A percentile compares a stretch with the other conserved stretches of the same genome.
These are phyloP conservation scores for Acleris sparsana DNA, from an alignment of 2,888 invertebrate genomes.

Conservation along the genomic window DNA sequence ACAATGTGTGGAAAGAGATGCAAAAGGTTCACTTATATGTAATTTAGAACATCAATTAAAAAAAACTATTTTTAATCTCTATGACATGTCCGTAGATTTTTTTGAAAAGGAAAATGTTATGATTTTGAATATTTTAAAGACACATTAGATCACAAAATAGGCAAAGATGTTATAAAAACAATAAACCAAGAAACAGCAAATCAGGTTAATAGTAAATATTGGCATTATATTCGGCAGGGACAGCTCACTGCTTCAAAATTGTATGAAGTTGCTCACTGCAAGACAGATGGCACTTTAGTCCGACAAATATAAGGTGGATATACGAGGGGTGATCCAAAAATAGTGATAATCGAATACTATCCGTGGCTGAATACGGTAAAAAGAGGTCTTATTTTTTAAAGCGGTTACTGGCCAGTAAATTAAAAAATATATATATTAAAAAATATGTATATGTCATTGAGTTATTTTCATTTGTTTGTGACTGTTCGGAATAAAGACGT, in stretches of 20 bases:
- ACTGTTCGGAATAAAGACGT: too few species aligned
- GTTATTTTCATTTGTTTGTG: too few species aligned
- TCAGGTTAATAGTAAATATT: conserved; percentile 21
- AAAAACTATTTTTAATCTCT: background rate
- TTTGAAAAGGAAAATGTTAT: background rate
- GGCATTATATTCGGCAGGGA: conserved; percentile 29
- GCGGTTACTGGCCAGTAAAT: too few species aligned
- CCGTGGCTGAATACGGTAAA: too few species aligned
- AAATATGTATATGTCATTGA: too few species aligned
- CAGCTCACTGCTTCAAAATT: conserved; percentile 26
- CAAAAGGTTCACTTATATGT: too few species aligned
- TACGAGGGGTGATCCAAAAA: too few species aligned
- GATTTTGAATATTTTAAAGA: conserved; percentile 14
- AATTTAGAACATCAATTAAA: too few species aligned
- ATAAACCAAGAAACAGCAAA: conserved; percentile 14
- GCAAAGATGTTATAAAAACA: conserved; percentile 10
- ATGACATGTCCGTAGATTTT: conserved; percentile 1
- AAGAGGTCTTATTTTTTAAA: too few species aligned
- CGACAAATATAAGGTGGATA: conserved; percentile 16
- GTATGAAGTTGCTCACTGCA: conserved; percentile 17
- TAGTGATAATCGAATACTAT: too few species aligned
- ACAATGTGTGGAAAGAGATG: too few species aligned
- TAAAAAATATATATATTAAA: too few species aligned
- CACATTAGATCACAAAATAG: conserved; percentile 4
- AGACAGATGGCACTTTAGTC: conserved; percentile 13